Base-by-base conservation (phyloP, 2,797 vertebrate genomes). In the Leontopithecus rosalia region DNA sequence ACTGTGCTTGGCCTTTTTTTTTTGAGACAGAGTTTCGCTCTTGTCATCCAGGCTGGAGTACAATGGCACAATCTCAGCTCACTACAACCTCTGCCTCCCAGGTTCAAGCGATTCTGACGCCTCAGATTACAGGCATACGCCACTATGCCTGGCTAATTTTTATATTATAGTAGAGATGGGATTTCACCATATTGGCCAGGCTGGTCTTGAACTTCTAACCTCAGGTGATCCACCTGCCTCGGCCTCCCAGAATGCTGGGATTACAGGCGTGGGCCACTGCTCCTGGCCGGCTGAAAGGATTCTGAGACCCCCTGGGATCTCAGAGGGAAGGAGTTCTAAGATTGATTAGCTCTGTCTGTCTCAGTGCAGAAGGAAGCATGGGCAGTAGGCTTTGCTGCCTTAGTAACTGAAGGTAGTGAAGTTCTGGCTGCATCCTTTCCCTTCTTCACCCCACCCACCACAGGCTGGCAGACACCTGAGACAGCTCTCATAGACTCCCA, bases 391-490 rank as follows among this genome's bases (percentile, higher is more conserved):
- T 87, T 83, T 79, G 93, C 17, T 88, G 50, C 77, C 67, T 48
- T 80, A 88, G 55, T 67, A 87, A 72, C 43, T 88, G 20, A 57
- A 81, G 72, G 64, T 75, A 41, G 48, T 58, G 24, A 36, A 36
- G 24, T 75, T 48, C 33, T 57, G 33, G 9, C 36, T 64, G 39
- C 11, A 30, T 80, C 9, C 2, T 80, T 75, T 75, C n/a, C 28
- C 46, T 41, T 9, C 26, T 39, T 81, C 0, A 1, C 24, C 33
- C 9, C 7, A 26, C 30, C 70, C 89, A 0, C 20, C 50, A 12
- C 86, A 99, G 99, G 99, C 75, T 98, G 99, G 96, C 99, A 98
- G 95, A 99, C 98, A 1, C 98, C 99, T 0, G 99, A 99, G 96
- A 97, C 98, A 0, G 99, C 99, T 4, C 98, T 99, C 5, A 97